Base-by-base conservation (phyloP, 2,888 invertebrate species). In the Neelides folsomi region DNA sequence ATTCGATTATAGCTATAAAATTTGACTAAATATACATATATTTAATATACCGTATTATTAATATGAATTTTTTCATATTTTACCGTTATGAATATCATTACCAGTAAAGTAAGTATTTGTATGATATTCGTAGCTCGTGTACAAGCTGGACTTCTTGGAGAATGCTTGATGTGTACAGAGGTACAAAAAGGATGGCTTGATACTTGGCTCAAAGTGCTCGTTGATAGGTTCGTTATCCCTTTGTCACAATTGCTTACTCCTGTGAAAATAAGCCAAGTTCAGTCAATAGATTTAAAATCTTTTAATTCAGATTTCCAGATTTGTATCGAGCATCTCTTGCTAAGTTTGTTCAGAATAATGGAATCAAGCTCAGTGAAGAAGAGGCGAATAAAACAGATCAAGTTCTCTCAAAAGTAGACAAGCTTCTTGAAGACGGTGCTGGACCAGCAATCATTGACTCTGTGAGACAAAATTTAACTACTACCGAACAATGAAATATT, bases 151-250 rank as follows among this genome's bases (percentile, higher is more conserved):
- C 39, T 56, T 19, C 45, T 56, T 8, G 56, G 56, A 39, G 54
- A 56, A 43, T 56, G 56, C 39, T 15, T 56, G 4, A 19, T 49
- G 4, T 56, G 56, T 27, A 56, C 56, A n/a, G 56, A 56, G 15
- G 54, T 47, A 18, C 56, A 56, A 41, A 52, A 35, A 15, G 52
- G 47, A 13, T 49, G 52, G 49, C 15, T 56, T 42, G 37, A 54
- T 10, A 47, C 40, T 7, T 56, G 56, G 56, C 8, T 52, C n/a
- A 52, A 52, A 12, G 49, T 51, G 27, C 46, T 56, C 9, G 51
- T 54, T 1, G 49, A 54, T 5, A 27, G 27, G 27, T 27, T 27
- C 7, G 27, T 27, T n/a, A n/a, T n/a, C n/a, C n/a, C n/a, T n/a
- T n/a, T n/a, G n/a, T n/a, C n/a, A n/a, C n/a, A n/a, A n/a, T n/a